Evolutionary conservation across 2,888 invertebrate genomes (phyloP), one percentile per base, ranked within the genome.

Genomic region (Athalia cordata): DNA sequence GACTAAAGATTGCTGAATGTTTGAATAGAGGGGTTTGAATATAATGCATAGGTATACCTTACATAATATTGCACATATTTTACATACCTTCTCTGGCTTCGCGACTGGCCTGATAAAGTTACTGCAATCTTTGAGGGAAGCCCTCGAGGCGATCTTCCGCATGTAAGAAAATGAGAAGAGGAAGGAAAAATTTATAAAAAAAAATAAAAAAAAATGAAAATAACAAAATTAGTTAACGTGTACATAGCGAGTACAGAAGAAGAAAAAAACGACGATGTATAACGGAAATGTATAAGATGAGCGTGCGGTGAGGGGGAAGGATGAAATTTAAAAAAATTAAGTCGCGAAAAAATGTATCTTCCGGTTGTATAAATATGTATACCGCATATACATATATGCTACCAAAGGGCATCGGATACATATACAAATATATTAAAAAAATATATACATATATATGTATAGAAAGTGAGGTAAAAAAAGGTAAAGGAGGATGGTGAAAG

Each of bases 91-190:
- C 45, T 8, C 47, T 50, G 9, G 49, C 50, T 3, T 55, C n/a
- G 11, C 57, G 13, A 9, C 72, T 9, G 11, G 47, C 72, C 59
- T 59, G 57, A 55, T 55, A 11, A 72, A 59, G 45, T 59, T 72
- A 72, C 59, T 72, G 45, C 72, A 72, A 72, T 72, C 72, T 72
- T 68, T 61, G 57, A 47, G 59, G 57, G 57, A 13, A 72, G 59
- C 29, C 59, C 72, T 7, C 13, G 45, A 9, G 72, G 59, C 57
- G 59, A 59, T 72, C 49, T 59, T 72, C 13, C 45, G 9, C 9
- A 8, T n/a, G 9, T 8, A n/a, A 8, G 55, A 55, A n/a, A 55
- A n/a, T 11, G 55, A 1, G n/a, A 55, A 3, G n/a, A 55, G n/a
- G 1, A 11, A 55, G 9, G 55, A n/a, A n/a, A 55, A 3, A 55